phyloP scores from a whole-genome alignment of 1,140 invertebrate species.

The Polyergus mexicanus region DNA sequence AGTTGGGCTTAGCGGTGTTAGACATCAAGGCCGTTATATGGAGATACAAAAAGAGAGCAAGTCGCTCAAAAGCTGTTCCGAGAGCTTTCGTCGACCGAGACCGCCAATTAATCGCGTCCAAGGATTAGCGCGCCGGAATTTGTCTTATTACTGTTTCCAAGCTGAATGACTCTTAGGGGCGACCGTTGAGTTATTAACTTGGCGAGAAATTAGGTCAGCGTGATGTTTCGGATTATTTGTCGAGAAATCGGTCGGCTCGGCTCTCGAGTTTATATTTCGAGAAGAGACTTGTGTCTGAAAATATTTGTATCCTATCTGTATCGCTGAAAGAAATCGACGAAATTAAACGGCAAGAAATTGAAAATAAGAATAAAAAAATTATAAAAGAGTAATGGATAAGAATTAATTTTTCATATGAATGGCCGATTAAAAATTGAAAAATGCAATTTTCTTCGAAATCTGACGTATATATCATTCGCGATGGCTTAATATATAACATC shows the following conservation, averaged over 20 bases:
- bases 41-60: slow-evolving; percentile 1
- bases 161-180: slow-evolving; percentile 18
- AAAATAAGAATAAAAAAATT: background rate
- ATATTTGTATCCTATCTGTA: background rate
- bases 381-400: background rate
- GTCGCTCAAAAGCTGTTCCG: background rate
- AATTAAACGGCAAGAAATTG: background rate
- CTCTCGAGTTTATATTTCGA: background rate
- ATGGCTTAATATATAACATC: slow-evolving; percentile 22
- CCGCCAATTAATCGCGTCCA: slow-evolving; percentile 8
- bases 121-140: background rate
- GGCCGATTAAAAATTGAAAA: background rate
- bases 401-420: background rate
- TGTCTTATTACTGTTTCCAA: slow-evolving; percentile 13
- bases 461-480: background rate
- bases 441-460: background rate
- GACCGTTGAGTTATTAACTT: slow-evolving; percentile 26
- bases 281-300: background rate
- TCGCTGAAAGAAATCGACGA: background rate
- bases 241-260: background rate
- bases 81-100: background rate
- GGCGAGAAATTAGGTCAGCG: slow-evolving; percentile 19
- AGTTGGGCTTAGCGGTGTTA: slow-evolving; percentile 10
- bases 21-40: background rate
- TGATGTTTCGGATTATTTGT: slow-evolving; percentile 21